phyloP scores from a whole-genome alignment of 2,888 invertebrate genomes.

The Drosophila ochracea region DNA sequence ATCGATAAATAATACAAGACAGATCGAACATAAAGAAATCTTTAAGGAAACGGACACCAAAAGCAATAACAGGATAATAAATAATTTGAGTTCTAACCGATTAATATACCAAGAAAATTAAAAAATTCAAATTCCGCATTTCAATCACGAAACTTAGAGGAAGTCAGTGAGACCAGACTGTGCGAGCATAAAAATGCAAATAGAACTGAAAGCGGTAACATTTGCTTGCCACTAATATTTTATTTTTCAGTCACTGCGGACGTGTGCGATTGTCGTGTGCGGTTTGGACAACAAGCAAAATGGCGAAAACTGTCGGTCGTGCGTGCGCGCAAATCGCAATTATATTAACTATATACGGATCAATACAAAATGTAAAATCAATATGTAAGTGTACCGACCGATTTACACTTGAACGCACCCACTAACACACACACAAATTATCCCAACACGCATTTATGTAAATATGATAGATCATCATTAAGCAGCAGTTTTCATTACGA shows the following conservation, averaged over 20 bases:
- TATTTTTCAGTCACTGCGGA: conserved; percentile 53
- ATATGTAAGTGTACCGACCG: conserved; percentile 60
- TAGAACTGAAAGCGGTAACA: conserved; percentile 7
- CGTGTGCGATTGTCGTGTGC: conserved; percentile 56
- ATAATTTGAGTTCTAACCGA: background rate
- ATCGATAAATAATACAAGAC: background rate
- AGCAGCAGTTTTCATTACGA: conserved; percentile 29
- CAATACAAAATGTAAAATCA: conserved; percentile 55
- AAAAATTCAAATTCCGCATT: background rate
- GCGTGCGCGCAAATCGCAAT: conserved; percentile 73
- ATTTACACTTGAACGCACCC: conserved; percentile 26
- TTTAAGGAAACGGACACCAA: background rate
- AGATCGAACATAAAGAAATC: background rate
- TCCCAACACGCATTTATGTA: conserved; percentile 26
- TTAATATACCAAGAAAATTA: background rate
- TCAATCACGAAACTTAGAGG: background rate
- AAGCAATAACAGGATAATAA: background rate
- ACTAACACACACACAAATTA: conserved; percentile 13
- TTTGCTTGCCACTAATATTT: conserved; percentile 52
- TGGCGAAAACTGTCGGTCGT: conserved; percentile 70
- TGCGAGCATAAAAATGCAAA: conserved; percentile 24
- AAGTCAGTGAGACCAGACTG: conserved; percentile 32
- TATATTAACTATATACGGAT: conserved; percentile 61
- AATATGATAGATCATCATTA: conserved; percentile 51
- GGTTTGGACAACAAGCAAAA: conserved; percentile 59